These are phyloP conservation scores for Hippopotamyrus pictus DNA, from an alignment of 2,797 vertebrate genomes.

Conservation along the genomic window DNA sequence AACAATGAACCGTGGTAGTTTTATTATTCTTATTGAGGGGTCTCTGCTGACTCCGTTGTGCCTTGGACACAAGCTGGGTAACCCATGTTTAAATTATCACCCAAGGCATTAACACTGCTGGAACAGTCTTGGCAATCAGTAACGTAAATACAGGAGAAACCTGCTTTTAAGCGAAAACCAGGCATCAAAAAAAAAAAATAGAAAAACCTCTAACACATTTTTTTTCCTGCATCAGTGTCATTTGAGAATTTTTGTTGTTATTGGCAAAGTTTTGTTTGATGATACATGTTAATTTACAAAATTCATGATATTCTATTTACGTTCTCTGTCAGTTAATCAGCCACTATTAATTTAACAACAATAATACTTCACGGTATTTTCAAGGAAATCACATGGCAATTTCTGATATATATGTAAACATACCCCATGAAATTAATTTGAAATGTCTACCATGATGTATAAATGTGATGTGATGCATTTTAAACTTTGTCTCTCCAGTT, in stretches of 20 bases:
- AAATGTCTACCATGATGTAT: not conserved
- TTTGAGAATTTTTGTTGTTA: not conserved
- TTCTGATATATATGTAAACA: not conserved
- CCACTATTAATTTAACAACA: not conserved
- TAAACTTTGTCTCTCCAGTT: not conserved
- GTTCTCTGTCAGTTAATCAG: not conserved
- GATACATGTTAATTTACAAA: not conserved
- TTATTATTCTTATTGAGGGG: not conserved
- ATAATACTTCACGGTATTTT: not conserved
- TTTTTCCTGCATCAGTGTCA: not conserved
- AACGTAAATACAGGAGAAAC: not conserved
- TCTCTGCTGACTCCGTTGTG: not conserved
- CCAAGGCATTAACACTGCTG: not conserved
- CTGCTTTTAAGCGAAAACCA: not conserved
- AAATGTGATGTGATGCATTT: not conserved
- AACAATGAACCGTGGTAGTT: not conserved
- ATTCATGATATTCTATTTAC: not conserved
- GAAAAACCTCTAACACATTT: not conserved
- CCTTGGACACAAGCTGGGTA: not conserved
- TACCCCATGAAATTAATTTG: not conserved
- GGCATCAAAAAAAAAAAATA: not conserved
- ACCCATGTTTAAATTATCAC: not conserved
- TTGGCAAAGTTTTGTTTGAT: not conserved
- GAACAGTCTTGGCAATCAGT: not conserved
- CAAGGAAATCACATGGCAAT: not conserved